These are phyloP conservation scores for Halictus rubicundus DNA, from an alignment of 1,140 invertebrate genomes.

Conservation along the genomic window DNA sequence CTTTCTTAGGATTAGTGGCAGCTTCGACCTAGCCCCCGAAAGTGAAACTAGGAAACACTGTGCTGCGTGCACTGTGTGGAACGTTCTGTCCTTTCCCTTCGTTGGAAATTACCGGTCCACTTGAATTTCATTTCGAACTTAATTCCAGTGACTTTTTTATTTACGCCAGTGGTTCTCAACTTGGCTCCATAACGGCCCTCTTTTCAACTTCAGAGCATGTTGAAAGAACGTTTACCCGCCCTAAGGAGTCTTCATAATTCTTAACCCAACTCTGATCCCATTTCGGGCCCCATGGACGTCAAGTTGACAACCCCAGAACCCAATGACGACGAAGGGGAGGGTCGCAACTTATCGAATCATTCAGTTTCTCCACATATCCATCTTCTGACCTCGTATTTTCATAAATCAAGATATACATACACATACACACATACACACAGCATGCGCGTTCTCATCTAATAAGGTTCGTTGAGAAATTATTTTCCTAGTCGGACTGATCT, in stretches of 20 bases:
- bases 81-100: slow-evolving; percentile 13
- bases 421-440: background rate
- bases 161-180: no score
- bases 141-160: no score
- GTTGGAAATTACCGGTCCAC: background rate
- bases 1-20: slow-evolving; percentile 62
- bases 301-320: background rate
- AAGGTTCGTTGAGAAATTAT: slow-evolving; percentile 32
- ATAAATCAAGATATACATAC: slow-evolving; percentile 26
- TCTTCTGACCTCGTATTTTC: slow-evolving; percentile 46
- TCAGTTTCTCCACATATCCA: slow-evolving; percentile 49
- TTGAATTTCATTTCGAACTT: background rate
- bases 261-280: no score
- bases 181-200: no score
- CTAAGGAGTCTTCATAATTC: no score
- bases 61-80: slow-evolving; percentile 5
- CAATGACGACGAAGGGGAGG: background rate
- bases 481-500: slow-evolving; percentile 37
- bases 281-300: no score
- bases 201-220: no score
- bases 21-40: slow-evolving; percentile 56
- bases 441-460: background rate
- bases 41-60: slow-evolving; percentile 31
- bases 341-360: slow-evolving; percentile 37
- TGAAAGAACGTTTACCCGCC: no score